phyloP scores from a whole-genome alignment of 1,140 invertebrate species.

The Pinna nobilis region DNA sequence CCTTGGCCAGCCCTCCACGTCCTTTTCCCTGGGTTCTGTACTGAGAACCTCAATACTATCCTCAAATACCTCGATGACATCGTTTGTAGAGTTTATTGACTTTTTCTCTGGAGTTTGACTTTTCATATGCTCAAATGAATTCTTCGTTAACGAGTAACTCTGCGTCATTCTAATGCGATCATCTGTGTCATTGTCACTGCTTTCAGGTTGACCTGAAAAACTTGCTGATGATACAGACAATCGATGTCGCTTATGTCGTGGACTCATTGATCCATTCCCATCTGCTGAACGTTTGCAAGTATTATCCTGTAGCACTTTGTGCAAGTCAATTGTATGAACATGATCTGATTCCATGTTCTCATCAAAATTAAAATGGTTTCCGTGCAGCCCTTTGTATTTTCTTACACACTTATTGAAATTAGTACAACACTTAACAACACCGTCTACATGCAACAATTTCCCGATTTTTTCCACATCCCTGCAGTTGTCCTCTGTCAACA shows the following conservation, averaged over 20 bases:
- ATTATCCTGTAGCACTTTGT: constrained; percentile 36
- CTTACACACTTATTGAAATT: constrained; percentile 45
- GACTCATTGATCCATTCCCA: constrained; percentile 25
- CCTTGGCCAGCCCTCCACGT: constrained; percentile 15
- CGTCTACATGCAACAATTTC: constrained; percentile 44
- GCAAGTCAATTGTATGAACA: constrained; percentile 37
- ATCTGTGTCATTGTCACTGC: constrained; percentile 27
- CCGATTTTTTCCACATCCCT: constrained; percentile 45
- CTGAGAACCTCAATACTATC: constrained; percentile 37
- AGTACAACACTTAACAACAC: constrained; percentile 43
- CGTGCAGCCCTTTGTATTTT: constrained; percentile 30
- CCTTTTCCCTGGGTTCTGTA: constrained; percentile 36
- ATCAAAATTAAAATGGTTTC: constrained; percentile 31
- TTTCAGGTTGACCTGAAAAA: constrained; percentile 23
- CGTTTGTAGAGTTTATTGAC: not conserved
- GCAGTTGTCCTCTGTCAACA: constrained; percentile 46
- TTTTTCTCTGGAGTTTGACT: constrained; percentile 16
- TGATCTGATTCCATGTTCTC: constrained; percentile 36
- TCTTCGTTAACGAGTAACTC: constrained; percentile 36
- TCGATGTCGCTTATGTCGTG: constrained; percentile 32
- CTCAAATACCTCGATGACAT: constrained; percentile 40
- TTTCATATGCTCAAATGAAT: constrained; percentile 34
- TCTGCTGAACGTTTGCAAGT: constrained; percentile 32
- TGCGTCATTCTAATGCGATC: constrained; percentile 42
- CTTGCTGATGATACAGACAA: constrained; percentile 6